Percentiles rank a stretch among this genome's conserved stretches.
Evolutionary conservation across 1,140 invertebrate species (phyloP).

Genomic region (Lithobius niger): DNA sequence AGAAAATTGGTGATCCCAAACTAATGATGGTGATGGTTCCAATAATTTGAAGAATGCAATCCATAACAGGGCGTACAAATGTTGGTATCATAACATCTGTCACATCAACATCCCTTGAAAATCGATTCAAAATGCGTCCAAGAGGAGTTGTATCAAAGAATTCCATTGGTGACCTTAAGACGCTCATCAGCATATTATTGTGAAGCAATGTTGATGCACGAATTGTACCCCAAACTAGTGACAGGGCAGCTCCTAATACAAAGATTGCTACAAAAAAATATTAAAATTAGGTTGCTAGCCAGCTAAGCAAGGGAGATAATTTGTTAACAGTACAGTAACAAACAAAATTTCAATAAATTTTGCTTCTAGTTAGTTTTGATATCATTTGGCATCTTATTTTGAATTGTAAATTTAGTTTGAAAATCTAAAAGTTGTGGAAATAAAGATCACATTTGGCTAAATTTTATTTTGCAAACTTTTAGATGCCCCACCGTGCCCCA

Average conservation of each 20-base stretch:
- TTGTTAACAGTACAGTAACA: too few species aligned
- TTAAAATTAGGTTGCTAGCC: too few species aligned
- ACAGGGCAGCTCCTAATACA: conserved; percentile 23
- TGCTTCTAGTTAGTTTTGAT: too few species aligned
- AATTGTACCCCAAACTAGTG: conserved; percentile 16
- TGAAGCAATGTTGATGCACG: conserved; percentile 19
- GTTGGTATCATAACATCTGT: not conserved
- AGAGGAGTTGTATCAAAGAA: conserved; percentile 36
- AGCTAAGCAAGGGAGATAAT: too few species aligned
- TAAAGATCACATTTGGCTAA: too few species aligned
- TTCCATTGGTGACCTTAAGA: conserved; percentile 28
- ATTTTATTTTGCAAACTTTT: too few species aligned
- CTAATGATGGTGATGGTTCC: not conserved
- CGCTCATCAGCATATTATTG: conserved; percentile 23
- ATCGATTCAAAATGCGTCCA: conserved; percentile 27
- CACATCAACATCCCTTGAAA: conserved; percentile 7
- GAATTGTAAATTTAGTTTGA: too few species aligned
- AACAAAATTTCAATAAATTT: too few species aligned
- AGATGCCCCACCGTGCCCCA: too few species aligned
- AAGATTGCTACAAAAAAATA: conserved; percentile 3
- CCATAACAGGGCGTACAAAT: not conserved
- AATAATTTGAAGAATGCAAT: not conserved
- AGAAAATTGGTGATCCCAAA: not conserved
- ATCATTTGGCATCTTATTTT: too few species aligned
- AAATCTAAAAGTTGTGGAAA: too few species aligned